Evolutionary conservation across 2,888 invertebrate genomes (phyloP), one percentile per base, ranked within the genome.

Genomic region (Desoria tigrina): DNA sequence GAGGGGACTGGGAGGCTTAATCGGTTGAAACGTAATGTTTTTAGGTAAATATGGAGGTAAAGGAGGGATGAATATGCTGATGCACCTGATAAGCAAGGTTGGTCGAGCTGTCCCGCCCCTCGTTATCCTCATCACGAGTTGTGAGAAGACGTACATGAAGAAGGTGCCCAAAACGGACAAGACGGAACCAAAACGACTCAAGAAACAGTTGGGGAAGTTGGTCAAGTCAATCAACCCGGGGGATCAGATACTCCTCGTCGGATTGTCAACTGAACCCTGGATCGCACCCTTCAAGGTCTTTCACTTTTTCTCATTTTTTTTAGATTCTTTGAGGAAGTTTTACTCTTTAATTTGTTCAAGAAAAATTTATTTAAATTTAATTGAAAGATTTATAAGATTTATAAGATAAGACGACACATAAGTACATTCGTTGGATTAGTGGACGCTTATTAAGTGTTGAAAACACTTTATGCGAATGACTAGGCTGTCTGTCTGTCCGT

Each of bases 21-120:
- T n/a, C n/a, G n/a, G n/a, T n/a, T n/a, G n/a, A n/a, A n/a, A n/a
- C n/a, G n/a, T n/a, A n/a, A n/a, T n/a, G n/a, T n/a, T 32, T 45
- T 7, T 50, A 74, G 75, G 74, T 7, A 95, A 95, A 81, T 96
- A 96, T 82, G 94, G 94, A 0, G 95, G 95, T 0, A 96, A 95
- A 81, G 88, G 94, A 0, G 96, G 96, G 0, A 81, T 95, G 0
- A 92, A 93, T 58, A 95, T 97, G 94, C 82, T 97, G 2, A 85
- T 95, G 77, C 96, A 97, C 82, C 83, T 97, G 67, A 88, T 96
- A 16, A 87, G 88, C 75, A 97, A 97, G 83, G 94, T 84, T n/a
- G 84, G 86, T 0, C 84, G 91, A 74, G 81, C 94, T 6, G 79
- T 95, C 2, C 94, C 96, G 78, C 97, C 96, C 0, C 86, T 94